Evolutionary conservation across 2,113 vertebrate species (phyloP).

Genomic region (Daubentonia madagascariensis): DNA sequence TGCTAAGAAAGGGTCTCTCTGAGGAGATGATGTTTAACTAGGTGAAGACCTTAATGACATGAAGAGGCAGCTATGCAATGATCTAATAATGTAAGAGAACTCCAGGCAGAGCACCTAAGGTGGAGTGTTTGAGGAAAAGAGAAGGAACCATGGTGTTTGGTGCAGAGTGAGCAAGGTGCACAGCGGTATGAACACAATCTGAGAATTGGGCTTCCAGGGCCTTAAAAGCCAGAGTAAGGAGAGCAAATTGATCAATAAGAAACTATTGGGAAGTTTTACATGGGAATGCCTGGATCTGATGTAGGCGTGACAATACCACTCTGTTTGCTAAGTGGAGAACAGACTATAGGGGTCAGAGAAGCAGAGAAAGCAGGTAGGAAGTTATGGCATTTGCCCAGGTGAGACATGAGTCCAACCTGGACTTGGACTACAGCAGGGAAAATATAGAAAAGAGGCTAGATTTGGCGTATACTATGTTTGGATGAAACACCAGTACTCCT

Average conservation of each 20-base stretch:
- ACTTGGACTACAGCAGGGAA: background rate
- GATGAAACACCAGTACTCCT: background rate
- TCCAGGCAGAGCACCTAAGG: background rate
- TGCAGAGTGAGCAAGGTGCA: background rate
- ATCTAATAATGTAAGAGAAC: background rate
- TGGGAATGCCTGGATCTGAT: background rate
- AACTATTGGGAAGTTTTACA: background rate
- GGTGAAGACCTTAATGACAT: background rate
- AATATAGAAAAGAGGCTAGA: background rate
- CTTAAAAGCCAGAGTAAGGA: background rate
- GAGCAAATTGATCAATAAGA: background rate
- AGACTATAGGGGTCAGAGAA: background rate
- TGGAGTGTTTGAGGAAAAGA: background rate
- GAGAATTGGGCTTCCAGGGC: background rate
- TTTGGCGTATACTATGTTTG: background rate
- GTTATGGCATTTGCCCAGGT: background rate
- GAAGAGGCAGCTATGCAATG: background rate
- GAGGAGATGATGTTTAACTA: background rate
- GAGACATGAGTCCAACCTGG: background rate
- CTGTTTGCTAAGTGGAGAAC: background rate
- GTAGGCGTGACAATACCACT: background rate
- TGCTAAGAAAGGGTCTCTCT: background rate
- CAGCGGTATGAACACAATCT: accelerated
- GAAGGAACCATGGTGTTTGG: background rate
- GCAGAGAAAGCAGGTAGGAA: background rate